These are phyloP conservation scores for Centropristis striata DNA, from an alignment of 2,113 vertebrate species.

Conservation along the genomic window DNA sequence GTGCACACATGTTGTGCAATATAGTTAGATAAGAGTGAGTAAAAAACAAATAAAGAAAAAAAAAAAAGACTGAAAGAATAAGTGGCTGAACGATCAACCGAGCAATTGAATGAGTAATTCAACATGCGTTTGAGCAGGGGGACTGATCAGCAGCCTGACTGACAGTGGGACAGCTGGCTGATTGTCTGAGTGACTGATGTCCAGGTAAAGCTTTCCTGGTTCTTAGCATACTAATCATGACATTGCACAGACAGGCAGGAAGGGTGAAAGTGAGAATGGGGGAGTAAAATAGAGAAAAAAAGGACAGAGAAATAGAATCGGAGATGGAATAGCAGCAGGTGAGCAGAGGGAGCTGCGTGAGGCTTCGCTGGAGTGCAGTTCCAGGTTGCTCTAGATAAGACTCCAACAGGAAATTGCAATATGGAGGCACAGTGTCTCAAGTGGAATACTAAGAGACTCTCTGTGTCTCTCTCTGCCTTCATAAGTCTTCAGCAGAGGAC, in stretches of 20 bases:
- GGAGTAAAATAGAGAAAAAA: neutral
- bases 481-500: constrained; percentile 24
- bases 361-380: constrained; percentile 61
- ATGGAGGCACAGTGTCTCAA: constrained; percentile 61
- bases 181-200: constrained; percentile 64
- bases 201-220: constrained; percentile 42
- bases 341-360: constrained; percentile 50
- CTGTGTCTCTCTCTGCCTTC: constrained; percentile 13
- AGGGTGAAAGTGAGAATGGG: constrained; percentile 10
- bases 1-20: neutral
- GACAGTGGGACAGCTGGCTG: constrained; percentile 64
- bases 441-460: constrained; percentile 74
- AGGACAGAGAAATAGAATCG: constrained; percentile 25
- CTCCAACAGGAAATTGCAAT: constrained; percentile 80
- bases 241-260: constrained; percentile 19
- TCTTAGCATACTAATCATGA: constrained; percentile 69
- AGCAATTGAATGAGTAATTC: constrained; percentile 55
- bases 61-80: neutral
- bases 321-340: constrained; percentile 56
- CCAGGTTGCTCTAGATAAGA: constrained; percentile 73
- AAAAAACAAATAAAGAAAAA: neutral
- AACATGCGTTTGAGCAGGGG: constrained; percentile 1
- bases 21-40: neutral
- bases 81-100: constrained; percentile 20
- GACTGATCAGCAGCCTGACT: constrained; percentile 43